phyloP scores from a whole-genome alignment of 2,113 vertebrate genomes.

The Bettongia penicillata region DNA sequence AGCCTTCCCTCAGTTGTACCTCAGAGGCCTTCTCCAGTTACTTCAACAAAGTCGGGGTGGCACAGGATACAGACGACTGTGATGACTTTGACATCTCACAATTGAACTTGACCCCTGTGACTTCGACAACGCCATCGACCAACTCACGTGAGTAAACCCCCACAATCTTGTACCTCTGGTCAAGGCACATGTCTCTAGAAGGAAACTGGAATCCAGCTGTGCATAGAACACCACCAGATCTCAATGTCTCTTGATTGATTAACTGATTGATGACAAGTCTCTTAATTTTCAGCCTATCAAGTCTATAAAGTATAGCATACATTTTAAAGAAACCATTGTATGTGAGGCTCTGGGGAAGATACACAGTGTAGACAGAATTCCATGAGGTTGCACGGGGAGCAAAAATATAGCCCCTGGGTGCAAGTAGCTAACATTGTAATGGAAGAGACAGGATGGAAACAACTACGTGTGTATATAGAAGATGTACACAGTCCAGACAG shows the following conservation, averaged over 20 bases:
- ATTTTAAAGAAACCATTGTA: not conserved
- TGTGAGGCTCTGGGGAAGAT: not conserved
- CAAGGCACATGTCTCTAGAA: not conserved
- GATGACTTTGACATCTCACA: slow-evolving; percentile 99
- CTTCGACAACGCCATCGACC: slow-evolving; percentile 97
- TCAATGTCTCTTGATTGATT: not conserved
- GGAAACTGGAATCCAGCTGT: not conserved
- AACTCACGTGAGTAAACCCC: slow-evolving; percentile 93
- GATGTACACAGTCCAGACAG: not conserved
- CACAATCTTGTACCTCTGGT: not conserved
- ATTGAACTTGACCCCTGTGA: slow-evolving; percentile 98
- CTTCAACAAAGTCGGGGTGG: slow-evolving; percentile 97
- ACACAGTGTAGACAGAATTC: not conserved
- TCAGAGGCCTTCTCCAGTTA: slow-evolving; percentile 98
- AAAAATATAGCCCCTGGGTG: not conserved
- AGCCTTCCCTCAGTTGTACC: slow-evolving; percentile 93
- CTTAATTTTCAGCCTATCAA: not conserved
- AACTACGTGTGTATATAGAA: not conserved
- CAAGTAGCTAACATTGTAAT: not conserved
- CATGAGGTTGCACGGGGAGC: no score
- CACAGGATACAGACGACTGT: slow-evolving; percentile 97
- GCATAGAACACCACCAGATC: not conserved
- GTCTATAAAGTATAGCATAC: not conserved
- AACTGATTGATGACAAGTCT: not conserved
- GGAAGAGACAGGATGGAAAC: not conserved